Evolutionary conservation across 2,888 invertebrate genomes (phyloP).

Genomic region (Lasioglossum calceatum): DNA sequence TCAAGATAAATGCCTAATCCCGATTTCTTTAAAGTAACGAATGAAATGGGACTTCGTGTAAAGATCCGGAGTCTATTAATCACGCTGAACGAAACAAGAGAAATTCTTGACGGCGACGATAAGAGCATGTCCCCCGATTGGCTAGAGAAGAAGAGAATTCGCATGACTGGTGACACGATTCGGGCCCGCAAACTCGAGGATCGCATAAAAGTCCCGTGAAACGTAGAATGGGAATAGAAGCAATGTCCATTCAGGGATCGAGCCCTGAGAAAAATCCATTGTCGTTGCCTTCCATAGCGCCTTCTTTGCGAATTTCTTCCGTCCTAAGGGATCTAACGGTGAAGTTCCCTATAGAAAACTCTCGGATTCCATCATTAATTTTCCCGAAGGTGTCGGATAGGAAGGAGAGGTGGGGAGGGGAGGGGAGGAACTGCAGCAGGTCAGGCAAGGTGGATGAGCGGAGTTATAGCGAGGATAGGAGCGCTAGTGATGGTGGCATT

Average conservation of each 20-base stretch:
- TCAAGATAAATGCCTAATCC: too few relatives aligned
- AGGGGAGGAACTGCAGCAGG: slow-evolving; percentile 10
- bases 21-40: too few relatives aligned
- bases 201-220: slow-evolving; percentile 27
- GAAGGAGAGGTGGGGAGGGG: background rate
- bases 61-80: background rate
- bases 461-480: slow-evolving; percentile 66
- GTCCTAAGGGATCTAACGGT: slow-evolving; percentile 62
- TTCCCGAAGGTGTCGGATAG: slow-evolving; percentile 60
- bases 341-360: slow-evolving; percentile 76
- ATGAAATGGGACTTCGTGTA: background rate
- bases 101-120: background rate
- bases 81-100: background rate
- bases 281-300: slow-evolving; percentile 54
- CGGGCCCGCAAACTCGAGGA: background rate
- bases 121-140: background rate
- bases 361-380: slow-evolving; percentile 79
- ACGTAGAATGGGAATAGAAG: slow-evolving; percentile 46
- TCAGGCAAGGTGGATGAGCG: slow-evolving; percentile 50
- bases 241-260: slow-evolving; percentile 57
- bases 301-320: slow-evolving; percentile 66
- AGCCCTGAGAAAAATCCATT: slow-evolving; percentile 59
- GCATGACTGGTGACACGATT: slow-evolving; percentile 6
- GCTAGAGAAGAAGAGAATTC: slow-evolving; percentile 8
- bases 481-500: slow-evolving; percentile 77